A percentile compares a stretch with the other conserved stretches of the same genome.
Evolutionary conservation across 2,888 invertebrate species (phyloP).

Genomic region (Ophraella communa): DNA sequence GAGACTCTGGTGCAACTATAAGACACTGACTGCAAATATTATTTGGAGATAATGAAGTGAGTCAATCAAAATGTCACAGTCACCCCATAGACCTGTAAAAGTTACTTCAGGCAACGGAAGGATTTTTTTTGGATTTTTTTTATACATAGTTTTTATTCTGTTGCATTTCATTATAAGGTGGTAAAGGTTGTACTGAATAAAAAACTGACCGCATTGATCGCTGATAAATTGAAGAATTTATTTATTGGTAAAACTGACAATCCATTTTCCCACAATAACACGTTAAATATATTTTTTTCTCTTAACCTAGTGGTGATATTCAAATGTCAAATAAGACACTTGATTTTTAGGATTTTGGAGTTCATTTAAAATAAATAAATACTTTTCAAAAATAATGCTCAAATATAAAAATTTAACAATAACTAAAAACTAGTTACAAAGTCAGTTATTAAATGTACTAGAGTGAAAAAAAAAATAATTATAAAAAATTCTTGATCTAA

Average conservation of each 20-base stretch:
- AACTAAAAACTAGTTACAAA: too few species aligned
- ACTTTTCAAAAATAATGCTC: background rate
- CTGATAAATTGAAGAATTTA: background rate
- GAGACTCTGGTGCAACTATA: too few species aligned
- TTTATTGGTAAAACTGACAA: slow-evolving; percentile 8
- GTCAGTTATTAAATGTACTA: too few species aligned
- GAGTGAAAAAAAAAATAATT: too few species aligned
- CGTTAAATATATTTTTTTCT: background rate
- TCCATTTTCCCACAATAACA: background rate
- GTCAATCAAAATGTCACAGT: too few species aligned
- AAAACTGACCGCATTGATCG: background rate
- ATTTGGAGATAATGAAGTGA: too few species aligned
- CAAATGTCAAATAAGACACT: background rate
- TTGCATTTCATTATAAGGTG: background rate
- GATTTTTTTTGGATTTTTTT: too few species aligned
- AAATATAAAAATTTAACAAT: too few species aligned
- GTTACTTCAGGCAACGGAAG: too few species aligned
- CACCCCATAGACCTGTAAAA: too few species aligned
- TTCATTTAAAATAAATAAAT: background rate
- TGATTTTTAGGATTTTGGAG: background rate
- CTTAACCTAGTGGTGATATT: background rate
- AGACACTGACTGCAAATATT: too few species aligned
- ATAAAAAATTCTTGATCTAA: too few species aligned
- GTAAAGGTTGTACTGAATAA: background rate
- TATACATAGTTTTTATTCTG: background rate